Evolutionary conservation across 2,797 vertebrate genomes (phyloP).

Genomic region (Paramormyrops hopkinsi): DNA sequence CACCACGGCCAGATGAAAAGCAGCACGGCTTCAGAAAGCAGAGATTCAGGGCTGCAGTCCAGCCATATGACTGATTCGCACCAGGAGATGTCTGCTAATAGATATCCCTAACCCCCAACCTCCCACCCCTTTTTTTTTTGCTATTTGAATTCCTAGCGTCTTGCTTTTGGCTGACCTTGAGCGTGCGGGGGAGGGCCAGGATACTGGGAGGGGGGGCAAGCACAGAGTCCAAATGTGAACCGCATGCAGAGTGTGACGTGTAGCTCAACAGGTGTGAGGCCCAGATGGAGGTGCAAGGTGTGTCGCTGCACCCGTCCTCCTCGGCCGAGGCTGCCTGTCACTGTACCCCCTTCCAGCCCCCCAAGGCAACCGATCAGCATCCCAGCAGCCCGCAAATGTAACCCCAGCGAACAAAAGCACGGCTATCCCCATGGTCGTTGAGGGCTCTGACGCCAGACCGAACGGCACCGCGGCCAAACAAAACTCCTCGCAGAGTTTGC

Average conservation of each 20-base stretch:
- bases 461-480: not conserved
- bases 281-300: not conserved
- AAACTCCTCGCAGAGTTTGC: not conserved
- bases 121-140: not conserved
- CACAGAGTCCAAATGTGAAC: not conserved
- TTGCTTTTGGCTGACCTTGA: constrained; percentile 27
- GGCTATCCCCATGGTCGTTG: too few relatives aligned
- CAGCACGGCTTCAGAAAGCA: constrained; percentile 18
- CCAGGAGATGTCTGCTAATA: constrained; percentile 26
- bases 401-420: not conserved
- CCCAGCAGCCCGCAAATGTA: not conserved
- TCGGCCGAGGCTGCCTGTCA: not conserved
- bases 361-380: not conserved
- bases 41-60: constrained; percentile 3
- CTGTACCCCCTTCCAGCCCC: not conserved
- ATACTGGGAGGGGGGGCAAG: not conserved
- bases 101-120: constrained; percentile 23
- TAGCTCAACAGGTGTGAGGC: not conserved
- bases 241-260: not conserved
- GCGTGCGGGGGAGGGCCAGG: not conserved
- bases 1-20: not conserved
- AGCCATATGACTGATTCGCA: constrained; percentile 23
- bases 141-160: constrained; percentile 20
- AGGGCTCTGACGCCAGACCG: not conserved
- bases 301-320: not conserved